Percentiles rank a stretch among this genome's conserved stretches.
phyloP scores from a whole-genome alignment of 2,888 invertebrate genomes.

The Caenorhabditis sp. region DNA sequence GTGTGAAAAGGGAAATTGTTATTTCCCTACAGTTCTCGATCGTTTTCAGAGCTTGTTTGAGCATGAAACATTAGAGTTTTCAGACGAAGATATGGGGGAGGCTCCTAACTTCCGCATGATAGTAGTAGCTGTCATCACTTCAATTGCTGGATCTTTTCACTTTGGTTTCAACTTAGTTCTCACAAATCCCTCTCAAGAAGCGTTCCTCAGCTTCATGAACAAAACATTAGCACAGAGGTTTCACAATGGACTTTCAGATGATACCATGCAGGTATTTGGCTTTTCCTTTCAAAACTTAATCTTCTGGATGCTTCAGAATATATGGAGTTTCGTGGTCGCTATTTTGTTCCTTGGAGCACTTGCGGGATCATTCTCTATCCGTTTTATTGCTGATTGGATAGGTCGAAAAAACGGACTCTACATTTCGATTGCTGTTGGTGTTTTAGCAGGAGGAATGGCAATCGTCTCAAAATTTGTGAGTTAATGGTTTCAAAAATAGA shows the following conservation, averaged over 20 bases:
- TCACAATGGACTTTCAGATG: constrained; percentile 53
- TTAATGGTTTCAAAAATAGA: constrained; percentile 12
- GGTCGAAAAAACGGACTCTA: constrained; percentile 75
- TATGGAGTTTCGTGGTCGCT: constrained; percentile 78
- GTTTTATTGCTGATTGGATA: constrained; percentile 69
- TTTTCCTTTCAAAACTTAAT: neutral
- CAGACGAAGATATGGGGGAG: constrained; percentile 26
- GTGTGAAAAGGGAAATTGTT: neutral
- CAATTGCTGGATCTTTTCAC: constrained; percentile 76
- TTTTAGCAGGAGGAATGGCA: constrained; percentile 66
- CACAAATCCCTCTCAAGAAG: constrained; percentile 76
- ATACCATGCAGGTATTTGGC: constrained; percentile 53
- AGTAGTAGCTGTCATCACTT: constrained; percentile 64
- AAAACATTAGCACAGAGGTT: constrained; percentile 65
- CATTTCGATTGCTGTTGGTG: constrained; percentile 66
- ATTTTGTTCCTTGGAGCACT: constrained; percentile 77
- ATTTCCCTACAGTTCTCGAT: no score
- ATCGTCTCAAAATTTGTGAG: constrained; percentile 74
- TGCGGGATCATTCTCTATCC: constrained; percentile 69
- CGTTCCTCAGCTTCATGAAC: constrained; percentile 74
- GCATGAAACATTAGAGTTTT: constrained; percentile 2
- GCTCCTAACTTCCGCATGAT: constrained; percentile 67
- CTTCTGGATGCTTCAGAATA: constrained; percentile 69
- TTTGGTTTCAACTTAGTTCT: constrained; percentile 77
- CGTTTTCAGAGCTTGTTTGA: constrained; percentile 3